phyloP scores from a whole-genome alignment of 2,888 invertebrate species.

The Caenorhabditis macrosperma region DNA sequence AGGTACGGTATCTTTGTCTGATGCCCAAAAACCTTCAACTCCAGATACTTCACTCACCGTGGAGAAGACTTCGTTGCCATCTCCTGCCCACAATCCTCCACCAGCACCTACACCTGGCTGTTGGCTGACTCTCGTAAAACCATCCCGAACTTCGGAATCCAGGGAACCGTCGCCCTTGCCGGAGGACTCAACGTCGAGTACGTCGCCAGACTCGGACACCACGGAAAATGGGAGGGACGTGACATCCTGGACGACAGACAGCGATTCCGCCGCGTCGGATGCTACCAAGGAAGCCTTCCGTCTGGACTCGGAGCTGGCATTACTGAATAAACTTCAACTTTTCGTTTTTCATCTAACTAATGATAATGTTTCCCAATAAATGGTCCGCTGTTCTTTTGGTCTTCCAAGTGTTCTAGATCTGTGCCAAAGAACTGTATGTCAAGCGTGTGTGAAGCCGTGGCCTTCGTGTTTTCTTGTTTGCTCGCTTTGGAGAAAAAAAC shows the following conservation, averaged over 20 bases:
- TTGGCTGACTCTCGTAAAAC: slow-evolving; percentile 29
- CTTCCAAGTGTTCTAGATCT: too few species aligned
- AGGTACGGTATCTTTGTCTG: not conserved
- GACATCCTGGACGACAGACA: slow-evolving; percentile 32
- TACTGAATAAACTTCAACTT: not conserved
- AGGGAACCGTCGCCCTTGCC: slow-evolving; percentile 25
- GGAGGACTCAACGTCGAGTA: slow-evolving; percentile 35
- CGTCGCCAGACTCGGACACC: slow-evolving; percentile 19
- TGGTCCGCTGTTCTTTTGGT: too few species aligned
- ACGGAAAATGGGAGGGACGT: slow-evolving; percentile 35
- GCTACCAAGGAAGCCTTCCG: not conserved
- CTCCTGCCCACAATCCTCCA: slow-evolving; percentile 4
- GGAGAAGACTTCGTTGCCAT: slow-evolving; percentile 23
- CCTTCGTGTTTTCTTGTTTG: too few species aligned
- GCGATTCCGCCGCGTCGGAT: slow-evolving; percentile 35
- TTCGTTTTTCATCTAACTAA: too few species aligned
- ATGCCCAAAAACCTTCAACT: not conserved
- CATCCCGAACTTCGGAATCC: not conserved
- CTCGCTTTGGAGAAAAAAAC: too few species aligned
- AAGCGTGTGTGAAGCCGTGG: too few species aligned
- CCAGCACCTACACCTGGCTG: slow-evolving; percentile 1
- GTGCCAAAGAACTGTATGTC: too few species aligned
- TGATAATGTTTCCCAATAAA: too few species aligned
- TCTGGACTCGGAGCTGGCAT: not conserved
- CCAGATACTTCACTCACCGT: slow-evolving; percentile 35